These are phyloP conservation scores for Cephus runcator DNA, from an alignment of 2,888 invertebrate genomes.

Conservation along the genomic window DNA sequence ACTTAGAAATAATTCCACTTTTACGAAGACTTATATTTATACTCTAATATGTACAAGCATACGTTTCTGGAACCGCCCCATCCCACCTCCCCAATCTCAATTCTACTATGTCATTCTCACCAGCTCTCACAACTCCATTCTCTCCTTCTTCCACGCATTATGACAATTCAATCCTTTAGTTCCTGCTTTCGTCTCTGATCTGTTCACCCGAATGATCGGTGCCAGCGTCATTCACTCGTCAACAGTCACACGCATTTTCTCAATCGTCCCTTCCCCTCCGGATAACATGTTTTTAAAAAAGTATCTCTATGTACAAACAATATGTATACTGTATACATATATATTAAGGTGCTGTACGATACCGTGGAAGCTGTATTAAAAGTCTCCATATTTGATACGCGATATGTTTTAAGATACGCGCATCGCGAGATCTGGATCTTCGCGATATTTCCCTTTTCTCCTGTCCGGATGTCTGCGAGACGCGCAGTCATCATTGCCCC, in stretches of 20 bases:
- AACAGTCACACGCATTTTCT: neutral
- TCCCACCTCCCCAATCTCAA: conserved; percentile 2
- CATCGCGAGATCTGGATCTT: neutral
- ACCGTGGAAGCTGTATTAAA: neutral
- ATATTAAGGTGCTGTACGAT: neutral
- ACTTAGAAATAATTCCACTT: conserved; percentile 11
- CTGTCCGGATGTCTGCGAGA: neutral
- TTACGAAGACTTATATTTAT: conserved; percentile 1
- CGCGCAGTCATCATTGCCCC: neutral
- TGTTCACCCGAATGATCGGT: neutral
- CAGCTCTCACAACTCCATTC: neutral
- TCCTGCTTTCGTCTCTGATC: neutral
- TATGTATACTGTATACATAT: conserved; percentile 27
- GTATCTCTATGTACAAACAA: conserved; percentile 51
- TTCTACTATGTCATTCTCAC: neutral
- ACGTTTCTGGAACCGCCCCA: neutral
- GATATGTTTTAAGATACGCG: neutral
- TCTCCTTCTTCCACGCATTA: neutral
- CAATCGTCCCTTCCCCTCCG: neutral
- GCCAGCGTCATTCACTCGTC: conserved; percentile 4
- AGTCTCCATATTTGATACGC: neutral
- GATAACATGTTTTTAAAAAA: conserved; percentile 43
- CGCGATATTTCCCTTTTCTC: neutral
- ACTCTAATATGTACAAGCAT: conserved; percentile 16
- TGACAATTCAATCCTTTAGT: neutral